Conservation (phyloP, 2,113 vertebrate species). For the Cynocephalus volans region DNA sequence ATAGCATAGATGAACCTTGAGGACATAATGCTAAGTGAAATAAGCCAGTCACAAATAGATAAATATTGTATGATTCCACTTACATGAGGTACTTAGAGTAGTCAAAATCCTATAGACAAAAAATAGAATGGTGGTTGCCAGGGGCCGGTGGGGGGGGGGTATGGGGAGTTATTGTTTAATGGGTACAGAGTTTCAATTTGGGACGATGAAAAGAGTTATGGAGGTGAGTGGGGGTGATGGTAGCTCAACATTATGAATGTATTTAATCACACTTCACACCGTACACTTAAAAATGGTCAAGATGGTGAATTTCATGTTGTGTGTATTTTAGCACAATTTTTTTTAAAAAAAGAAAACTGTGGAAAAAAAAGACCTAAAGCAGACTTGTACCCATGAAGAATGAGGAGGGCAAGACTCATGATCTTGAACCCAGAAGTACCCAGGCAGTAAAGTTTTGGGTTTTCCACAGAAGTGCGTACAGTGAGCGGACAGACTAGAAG, state of each 20-base stretch:
- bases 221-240: not conserved
- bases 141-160: not conserved
- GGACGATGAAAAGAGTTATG: not conserved
- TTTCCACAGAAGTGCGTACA: slow-evolving; percentile 29
- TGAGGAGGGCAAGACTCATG: not conserved
- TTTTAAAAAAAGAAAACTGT: not conserved
- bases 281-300: not conserved
- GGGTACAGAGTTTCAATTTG: not conserved
- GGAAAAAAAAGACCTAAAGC: not conserved
- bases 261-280: not conserved
- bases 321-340: not conserved
- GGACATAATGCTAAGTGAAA: not conserved
- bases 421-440: slow-evolving; percentile 20
- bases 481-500: not conserved
- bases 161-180: not conserved
- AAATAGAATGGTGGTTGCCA: not conserved
- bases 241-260: not conserved
- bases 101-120: slow-evolving; percentile 33
- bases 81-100: not conserved
- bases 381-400: slow-evolving; percentile 12
- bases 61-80: not conserved
- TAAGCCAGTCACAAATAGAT: not conserved
- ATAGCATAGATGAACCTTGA: not conserved
- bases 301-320: not conserved
- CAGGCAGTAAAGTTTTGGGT: not conserved